A percentile compares a stretch with the other conserved stretches of the same genome.
These are phyloP conservation scores for Sitophilus oryzae DNA, from an alignment of 1,140 invertebrate genomes.

Conservation along the genomic window DNA sequence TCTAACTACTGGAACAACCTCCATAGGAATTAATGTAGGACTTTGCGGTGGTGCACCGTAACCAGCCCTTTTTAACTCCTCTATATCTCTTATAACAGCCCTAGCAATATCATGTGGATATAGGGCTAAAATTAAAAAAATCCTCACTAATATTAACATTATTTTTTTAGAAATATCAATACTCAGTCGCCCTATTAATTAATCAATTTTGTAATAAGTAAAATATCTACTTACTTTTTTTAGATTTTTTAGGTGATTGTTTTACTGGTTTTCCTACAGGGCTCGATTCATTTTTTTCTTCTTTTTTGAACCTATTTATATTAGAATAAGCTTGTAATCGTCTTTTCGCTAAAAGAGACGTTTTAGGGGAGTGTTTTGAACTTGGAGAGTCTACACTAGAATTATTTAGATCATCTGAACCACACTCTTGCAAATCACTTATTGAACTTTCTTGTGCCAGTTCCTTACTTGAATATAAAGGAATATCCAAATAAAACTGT, in stretches of 20 bases:
- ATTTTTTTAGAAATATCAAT: neutral
- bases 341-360: constrained; percentile 35
- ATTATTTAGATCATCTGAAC: constrained; percentile 8
- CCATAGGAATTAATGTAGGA: neutral
- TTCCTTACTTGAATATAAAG: neutral
- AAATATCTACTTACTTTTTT: constrained; percentile 23
- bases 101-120: constrained; percentile 33
- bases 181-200: neutral
- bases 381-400: neutral
- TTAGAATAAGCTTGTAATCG: constrained; percentile 38
- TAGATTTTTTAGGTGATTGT: constrained; percentile 14
- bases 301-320: constrained; percentile 6
- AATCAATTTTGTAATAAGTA: neutral
- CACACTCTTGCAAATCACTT: constrained; percentile 4
- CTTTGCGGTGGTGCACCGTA: constrained; percentile 2
- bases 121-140: constrained; percentile 15
- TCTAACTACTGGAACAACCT: neutral
- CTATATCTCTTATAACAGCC: constrained; percentile 37
- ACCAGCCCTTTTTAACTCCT: constrained; percentile 35
- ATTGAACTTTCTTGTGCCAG: constrained; percentile 2
- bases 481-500: neutral
- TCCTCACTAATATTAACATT: neutral
- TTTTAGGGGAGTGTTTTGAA: constrained; percentile 14
- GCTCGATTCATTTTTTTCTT: constrained; percentile 13
- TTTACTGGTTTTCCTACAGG: constrained; percentile 6